These are phyloP conservation scores for Iphiclides podalirius DNA, from an alignment of 2,888 invertebrate genomes.

Conservation along the genomic window DNA sequence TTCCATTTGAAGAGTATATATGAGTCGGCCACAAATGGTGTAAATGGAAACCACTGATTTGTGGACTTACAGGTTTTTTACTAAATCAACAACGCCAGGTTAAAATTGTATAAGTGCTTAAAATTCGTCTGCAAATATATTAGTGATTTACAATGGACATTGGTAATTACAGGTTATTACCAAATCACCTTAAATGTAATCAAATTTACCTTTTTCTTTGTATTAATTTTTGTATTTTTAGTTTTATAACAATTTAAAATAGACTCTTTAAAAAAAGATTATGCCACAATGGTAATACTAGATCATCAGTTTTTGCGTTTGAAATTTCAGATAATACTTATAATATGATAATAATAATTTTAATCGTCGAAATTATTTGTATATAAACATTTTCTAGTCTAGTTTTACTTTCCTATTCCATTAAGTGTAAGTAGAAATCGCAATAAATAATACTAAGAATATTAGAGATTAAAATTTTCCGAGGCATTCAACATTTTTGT, in stretches of 20 bases:
- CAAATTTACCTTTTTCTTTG: background rate
- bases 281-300: too few species aligned
- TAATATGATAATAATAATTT: background rate
- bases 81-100: background rate
- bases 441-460: constrained; percentile 13
- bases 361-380: constrained; percentile 13
- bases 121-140: background rate
- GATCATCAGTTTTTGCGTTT: too few species aligned
- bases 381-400: constrained; percentile 23
- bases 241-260: background rate
- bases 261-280: too few species aligned
- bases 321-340: too few species aligned
- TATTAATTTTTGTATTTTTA: background rate
- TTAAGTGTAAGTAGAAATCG: constrained; percentile 10
- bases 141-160: background rate
- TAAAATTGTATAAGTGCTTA: constrained; percentile 3
- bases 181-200: background rate
- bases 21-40: constrained; percentile 54
- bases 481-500: too few species aligned
- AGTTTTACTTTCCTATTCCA: constrained; percentile 24
- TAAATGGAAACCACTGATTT: constrained; percentile 60
- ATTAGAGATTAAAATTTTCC: too few species aligned
- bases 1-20: constrained; percentile 77
- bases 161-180: background rate
- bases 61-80: background rate